Evolutionary conservation across 2,797 vertebrate species (phyloP), one percentile per base, ranked within the genome.

Genomic region (Tokudaia tokunoshimensis): DNA sequence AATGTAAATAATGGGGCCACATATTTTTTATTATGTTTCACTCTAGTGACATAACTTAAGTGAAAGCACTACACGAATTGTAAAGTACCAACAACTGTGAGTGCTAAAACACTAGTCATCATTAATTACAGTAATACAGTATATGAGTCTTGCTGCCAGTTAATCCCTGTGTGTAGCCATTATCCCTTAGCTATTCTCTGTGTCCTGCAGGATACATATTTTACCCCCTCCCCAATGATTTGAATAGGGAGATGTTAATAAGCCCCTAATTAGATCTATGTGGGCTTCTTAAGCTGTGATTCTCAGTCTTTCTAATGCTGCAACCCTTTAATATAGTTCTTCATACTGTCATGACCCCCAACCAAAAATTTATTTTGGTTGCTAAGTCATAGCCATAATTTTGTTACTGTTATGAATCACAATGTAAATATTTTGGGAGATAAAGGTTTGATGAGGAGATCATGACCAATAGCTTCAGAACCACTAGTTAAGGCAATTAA

Each of bases 1-100:
- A 95, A 41, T 57, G n/a, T 70, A 87, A 92, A 86, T 94, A 91
- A 95, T 44, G 29, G 4, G 13, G 67, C 31, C 8, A 94, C n/a
- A 24, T 79, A 78, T n/a, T 93, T 61, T n/a, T 13, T 59, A 26
- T 84, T 92, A 89, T 92, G 96, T 81, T 94, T 84, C 47, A 93
- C 76, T 90, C 84, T 88, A 81, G 91, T 85, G 37, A 80, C 84
- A 76, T 37, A 89, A 81, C 14, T 83, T 93, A 70, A 2, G 37
- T 52, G 70, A 91, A 94, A 82, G 55, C 22, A 59, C 41, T 89
- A 94, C 44, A 89, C 61, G 89, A 96, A 50, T 41, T 11, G 0
- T 80, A 20, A 95, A 93, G n/a, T 90, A 31, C 22, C 80, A 91
- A 84, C 29, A 82, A 84, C 10, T 41, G 17, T 89, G 74, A 72